Evolutionary conservation across 2,113 vertebrate genomes (phyloP).

Genomic region (Chrysochloris asiatica): DNA sequence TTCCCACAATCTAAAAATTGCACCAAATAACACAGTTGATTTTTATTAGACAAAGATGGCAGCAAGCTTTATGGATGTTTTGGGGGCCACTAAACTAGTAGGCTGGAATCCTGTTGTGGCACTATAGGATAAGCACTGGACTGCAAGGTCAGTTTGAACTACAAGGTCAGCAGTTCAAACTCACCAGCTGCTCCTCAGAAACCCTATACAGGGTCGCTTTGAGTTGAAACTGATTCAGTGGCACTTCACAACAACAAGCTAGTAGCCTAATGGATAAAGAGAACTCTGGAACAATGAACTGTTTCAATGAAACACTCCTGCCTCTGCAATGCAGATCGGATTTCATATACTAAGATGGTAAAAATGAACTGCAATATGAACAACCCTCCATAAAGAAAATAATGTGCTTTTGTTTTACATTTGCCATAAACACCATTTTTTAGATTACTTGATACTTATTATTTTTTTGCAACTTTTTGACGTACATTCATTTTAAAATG

Average conservation of each 20-base stretch:
- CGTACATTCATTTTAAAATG: slow-evolving; percentile 3
- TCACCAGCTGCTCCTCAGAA: too few species aligned
- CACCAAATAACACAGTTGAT: neutral
- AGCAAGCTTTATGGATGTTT: slow-evolving; percentile 37
- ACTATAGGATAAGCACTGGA: too few species aligned
- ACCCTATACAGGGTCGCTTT: too few species aligned
- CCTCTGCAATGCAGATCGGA: neutral
- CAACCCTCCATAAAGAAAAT: neutral
- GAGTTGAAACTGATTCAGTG: too few species aligned
- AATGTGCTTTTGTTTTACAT: neutral
- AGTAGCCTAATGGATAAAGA: neutral
- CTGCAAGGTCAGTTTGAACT: too few species aligned
- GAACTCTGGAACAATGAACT: slow-evolving; percentile 15
- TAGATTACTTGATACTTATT: neutral
- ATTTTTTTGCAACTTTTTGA: neutral
- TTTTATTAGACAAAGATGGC: slow-evolving; percentile 1
- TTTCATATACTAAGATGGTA: neutral
- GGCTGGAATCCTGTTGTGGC: too few species aligned
- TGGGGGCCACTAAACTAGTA: neutral
- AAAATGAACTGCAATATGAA: neutral
- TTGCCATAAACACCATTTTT: neutral
- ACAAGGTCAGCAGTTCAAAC: too few species aligned
- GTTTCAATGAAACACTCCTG: neutral
- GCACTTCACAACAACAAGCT: too few species aligned
- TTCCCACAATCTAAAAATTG: neutral